These are phyloP conservation scores for Amphipyra tragopoginis DNA, from an alignment of 2,888 invertebrate genomes.

Conservation along the genomic window DNA sequence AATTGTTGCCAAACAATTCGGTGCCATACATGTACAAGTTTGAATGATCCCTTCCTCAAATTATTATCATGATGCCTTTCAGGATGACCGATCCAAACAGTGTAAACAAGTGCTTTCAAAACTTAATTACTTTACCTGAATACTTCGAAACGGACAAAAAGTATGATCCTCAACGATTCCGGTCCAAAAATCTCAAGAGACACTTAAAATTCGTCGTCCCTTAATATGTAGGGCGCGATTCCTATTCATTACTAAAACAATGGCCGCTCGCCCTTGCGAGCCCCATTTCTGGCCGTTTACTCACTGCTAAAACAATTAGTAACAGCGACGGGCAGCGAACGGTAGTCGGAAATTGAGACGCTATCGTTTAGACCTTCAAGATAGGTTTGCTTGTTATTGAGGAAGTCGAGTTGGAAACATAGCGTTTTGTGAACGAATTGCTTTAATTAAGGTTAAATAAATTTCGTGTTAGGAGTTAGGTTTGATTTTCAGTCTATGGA, in stretches of 20 bases:
- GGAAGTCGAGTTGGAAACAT: not conserved
- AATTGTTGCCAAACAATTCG: no score
- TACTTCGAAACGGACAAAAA: not conserved
- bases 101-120: not conserved
- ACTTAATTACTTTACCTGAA: not conserved
- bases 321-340: conserved; percentile 35
- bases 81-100: not conserved
- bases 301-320: conserved; percentile 71
- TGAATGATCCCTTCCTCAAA: not conserved
- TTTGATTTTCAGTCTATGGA: no score
- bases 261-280: conserved; percentile 57
- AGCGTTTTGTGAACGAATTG: conserved; percentile 1
- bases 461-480: no score
- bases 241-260: conserved; percentile 73
- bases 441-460: not conserved
- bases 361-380: conserved; percentile 28
- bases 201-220: conserved; percentile 29
- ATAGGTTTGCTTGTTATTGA: conserved; percentile 17
- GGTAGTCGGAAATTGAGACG: conserved; percentile 48
- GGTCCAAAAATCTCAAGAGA: conserved; percentile 24
- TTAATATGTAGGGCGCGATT: conserved; percentile 58
- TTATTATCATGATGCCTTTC: not conserved
- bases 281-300: conserved; percentile 58
- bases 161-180: not conserved
- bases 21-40: no score